Base-by-base conservation (phyloP, 2,113 vertebrate species). In the Prunella fulvescens region DNA sequence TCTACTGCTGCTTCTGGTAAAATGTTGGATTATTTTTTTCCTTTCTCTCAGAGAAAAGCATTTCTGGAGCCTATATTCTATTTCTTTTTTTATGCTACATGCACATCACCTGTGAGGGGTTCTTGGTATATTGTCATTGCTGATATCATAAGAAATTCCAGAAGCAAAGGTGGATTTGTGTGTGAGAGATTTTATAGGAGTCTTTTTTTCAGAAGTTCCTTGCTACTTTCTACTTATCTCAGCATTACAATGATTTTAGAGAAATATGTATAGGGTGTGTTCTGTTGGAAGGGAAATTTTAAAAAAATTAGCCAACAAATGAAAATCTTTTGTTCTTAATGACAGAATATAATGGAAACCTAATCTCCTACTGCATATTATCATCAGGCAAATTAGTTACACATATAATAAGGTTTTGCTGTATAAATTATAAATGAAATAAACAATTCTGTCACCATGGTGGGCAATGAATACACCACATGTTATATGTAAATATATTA, bases 391-490 rank as follows among this genome's bases (percentile, higher is more conserved):
- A 97, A 98, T 98, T 98, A 98, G 97, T 98, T 98, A 98, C 98
- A 98, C 97, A 97, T 98, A 97, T 98, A 98, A 98, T 98, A 98
- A 98, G 98, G 91, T 98, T 98, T 98, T 97, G 54, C 91, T 91
- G 94, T 95, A 98, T 98, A 97, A 98, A 98, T 98, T 98, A 98
- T 98, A 97, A 98, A 98, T 98, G 98, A 98, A 98, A 98, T 98
- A 98, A 98, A 97, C 98, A 98, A 96, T 97, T 96, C 96, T 98
- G 97, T 98, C 97, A 98, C 97, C 92, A 78, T 96, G 95, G 97
- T 96, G 97, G 97, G 97, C 97, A 97, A 97, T 97, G 97, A 98
- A 98, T 95, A 97, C 97, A 97, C 97, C 97, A 97, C 97, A 97
- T 98, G 98, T 97, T 98, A 97, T 97, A 98, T 98, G 98, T 98